Base-by-base conservation (phyloP, 2,113 vertebrate species). In the Pygoscelis antarcticus region DNA sequence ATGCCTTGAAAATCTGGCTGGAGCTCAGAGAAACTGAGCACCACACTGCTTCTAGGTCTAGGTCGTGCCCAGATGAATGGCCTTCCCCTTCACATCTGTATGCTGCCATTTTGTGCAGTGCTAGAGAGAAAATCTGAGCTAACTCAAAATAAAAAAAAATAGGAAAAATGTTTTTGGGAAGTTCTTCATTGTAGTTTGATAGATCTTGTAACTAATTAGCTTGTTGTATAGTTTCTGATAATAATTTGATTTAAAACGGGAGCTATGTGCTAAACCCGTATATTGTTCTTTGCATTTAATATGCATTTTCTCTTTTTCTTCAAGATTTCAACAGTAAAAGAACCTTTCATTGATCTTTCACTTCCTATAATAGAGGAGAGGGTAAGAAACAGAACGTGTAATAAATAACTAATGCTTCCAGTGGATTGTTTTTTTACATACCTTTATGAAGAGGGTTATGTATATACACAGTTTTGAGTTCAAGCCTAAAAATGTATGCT, bases 301-400 rank as follows among this genome's bases (percentile, higher is more conserved):
- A 84, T 72, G 52, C 70, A 74, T 44, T 98, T 91, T 95, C 96
- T 98, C 96, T 95, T 96, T 92, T 96, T 91, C 88, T 95, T 86
- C 83, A 98, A 99, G 99, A 99, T 99, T 97, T 99, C 99, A 58
- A 99, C 98, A 26, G 99, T 99, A 93, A 99, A 99, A 94, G 99
- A 99, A 98, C 99, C 99, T 90, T 99, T 99, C 96, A 99, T 99
- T 97, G 99, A 99, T 98, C 99, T 99, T 98, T 99, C 99, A 85
- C 98, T 99, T 96, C 99, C 99, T 96, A 99, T 99, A 96, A 99
- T 99, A 97, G 99, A 99, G 97, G 99, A 99, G 97, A 98, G 99
- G 99, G 99, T 99, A 98, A 99, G 99, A 83, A 93, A 94, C 61
- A 90, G 94, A 92, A 95, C 94, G 44, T 72, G n/a, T 88, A 81